Base-by-base conservation (phyloP, 2,113 vertebrate genomes). In the Eclectus roratus region DNA sequence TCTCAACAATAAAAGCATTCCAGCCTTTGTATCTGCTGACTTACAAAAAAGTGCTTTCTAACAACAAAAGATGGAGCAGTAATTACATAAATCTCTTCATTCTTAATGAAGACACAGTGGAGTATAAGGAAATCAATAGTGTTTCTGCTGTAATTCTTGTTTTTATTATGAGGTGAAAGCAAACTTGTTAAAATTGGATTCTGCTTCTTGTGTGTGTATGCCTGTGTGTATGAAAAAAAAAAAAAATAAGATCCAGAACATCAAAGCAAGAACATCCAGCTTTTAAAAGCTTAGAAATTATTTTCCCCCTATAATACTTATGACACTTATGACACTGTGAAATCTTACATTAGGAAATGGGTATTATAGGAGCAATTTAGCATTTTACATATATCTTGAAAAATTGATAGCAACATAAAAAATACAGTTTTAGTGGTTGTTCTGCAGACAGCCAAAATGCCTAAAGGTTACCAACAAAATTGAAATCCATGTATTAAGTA, bases 11-110 rank as follows among this genome's bases (percentile, higher is more conserved):
- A 97, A 98, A 98, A 97, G 96, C 95, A 21, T 97, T 95, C 86
- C 95, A 97, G 97, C 89, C 95, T 98, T 98, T 98, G 98, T 98
- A 98, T 97, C 95, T 98, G 98, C 98, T 98, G 98, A 98, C 98
- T 97, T 98, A 97, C 94, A 96, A 96, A 98, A 98, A 98, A 98
- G 92, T 97, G 97, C 97, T 98, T 98, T 96, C 96, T 83, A 96
- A 97, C 97, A 98, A 98, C 98, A 98, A 98, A 98, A 97, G 97
- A 98, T 96, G 96, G 96, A 98, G 96, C 96, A 94, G 98, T 98
- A 98, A 98, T 98, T 98, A 98, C 98, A 98, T 98, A 98, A 98
- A 98, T 98, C 98, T 98, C 97, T 96, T 97, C 96, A 95, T 98
- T 98, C 98, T 97, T 98, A 98, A 98, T 98, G 98, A 98, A 98